Evolutionary conservation across 2,888 invertebrate species (phyloP).

Genomic region (Clitarchus hookeri): DNA sequence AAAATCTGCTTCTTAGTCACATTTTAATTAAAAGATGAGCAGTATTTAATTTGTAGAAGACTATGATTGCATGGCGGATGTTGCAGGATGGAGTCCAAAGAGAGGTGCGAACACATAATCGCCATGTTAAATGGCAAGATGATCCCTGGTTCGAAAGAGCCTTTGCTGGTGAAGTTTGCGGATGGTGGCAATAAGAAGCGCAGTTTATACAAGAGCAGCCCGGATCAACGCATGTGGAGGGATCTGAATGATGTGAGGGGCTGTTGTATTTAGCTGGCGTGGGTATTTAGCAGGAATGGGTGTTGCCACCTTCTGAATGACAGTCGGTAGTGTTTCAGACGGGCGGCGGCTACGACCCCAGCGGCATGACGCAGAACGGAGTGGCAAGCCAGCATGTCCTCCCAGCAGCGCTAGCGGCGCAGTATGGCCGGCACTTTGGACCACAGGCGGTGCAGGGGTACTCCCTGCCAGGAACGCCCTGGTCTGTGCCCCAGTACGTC

Average conservation of each 20-base stretch:
- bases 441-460: slow-evolving; percentile 66
- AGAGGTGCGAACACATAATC: slow-evolving; percentile 96
- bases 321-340: not conserved
- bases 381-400: slow-evolving; percentile 64
- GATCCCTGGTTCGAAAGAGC: slow-evolving; percentile 88
- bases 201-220: slow-evolving; percentile 60
- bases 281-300: slow-evolving; percentile 59
- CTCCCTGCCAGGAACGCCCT: slow-evolving; percentile 66
- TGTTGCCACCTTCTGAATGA: slow-evolving; percentile 49
- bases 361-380: slow-evolving; percentile 57
- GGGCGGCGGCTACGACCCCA: slow-evolving; percentile 52
- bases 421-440: slow-evolving; percentile 58
- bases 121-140: slow-evolving; percentile 89
- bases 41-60: too few relatives aligned
- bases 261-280: slow-evolving; percentile 52
- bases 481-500: slow-evolving; percentile 67
- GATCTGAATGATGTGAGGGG: slow-evolving; percentile 56
- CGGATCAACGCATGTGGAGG: slow-evolving; percentile 55
- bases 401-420: slow-evolving; percentile 56
- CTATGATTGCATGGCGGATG: slow-evolving; percentile 7
- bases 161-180: slow-evolving; percentile 95
- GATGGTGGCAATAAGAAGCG: slow-evolving; percentile 95
- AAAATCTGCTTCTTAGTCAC: not conserved
- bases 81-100: slow-evolving; percentile 90
- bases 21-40: not conserved